Base-by-base conservation (phyloP, 2,797 vertebrate species). In the Rhinatrema bivittatum region DNA sequence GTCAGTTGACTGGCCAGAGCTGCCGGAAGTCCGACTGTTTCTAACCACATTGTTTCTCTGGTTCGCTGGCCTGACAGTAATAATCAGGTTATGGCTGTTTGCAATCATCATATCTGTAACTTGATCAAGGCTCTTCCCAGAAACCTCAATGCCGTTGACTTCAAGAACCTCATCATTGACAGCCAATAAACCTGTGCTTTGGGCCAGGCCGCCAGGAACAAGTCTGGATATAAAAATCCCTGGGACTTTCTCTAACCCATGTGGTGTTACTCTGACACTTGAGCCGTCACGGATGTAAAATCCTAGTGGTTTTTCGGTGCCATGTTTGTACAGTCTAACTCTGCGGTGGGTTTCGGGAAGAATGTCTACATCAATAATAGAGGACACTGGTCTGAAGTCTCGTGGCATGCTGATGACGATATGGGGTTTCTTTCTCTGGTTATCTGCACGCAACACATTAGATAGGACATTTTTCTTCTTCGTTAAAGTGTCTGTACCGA, bases 71-170 rank as follows among this genome's bases (percentile, higher is more conserved):
- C 96, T 87, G 31, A 97, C 95, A 0, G 95, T 98, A 55, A 98
- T 85, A 60, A 98, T 97, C 59, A 98, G 89, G 77, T 98, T 97
- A 70, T 94, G 91, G 71, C 94, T 97, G 79, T 98, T 97, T 0
- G 95, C 95, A 8, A 98, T 94, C 95, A 98, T 98, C 95, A 98
- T 98, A 74, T 98, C 95, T 1, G 94, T 97, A 40, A 97, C 95
- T 47, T 98, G 95, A 74, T 98, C 95, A 7, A 98, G 85, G 30
- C 90, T 94, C 49, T 97, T 98, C 2, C 93, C 93, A 0, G 82
- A 90, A 58, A 98, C 95, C 63, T 97, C 95, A 4, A 98, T 98
- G 13, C 94, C 93, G 0, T 98, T 97, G 10, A 98, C 95, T 65
- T 98, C 95, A 49, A 98, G 72, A 6, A 98, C 95, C 65, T 98